These are phyloP conservation scores for Pachymerium ferrugineum DNA, from an alignment of 2,888 invertebrate species.

Conservation along the genomic window DNA sequence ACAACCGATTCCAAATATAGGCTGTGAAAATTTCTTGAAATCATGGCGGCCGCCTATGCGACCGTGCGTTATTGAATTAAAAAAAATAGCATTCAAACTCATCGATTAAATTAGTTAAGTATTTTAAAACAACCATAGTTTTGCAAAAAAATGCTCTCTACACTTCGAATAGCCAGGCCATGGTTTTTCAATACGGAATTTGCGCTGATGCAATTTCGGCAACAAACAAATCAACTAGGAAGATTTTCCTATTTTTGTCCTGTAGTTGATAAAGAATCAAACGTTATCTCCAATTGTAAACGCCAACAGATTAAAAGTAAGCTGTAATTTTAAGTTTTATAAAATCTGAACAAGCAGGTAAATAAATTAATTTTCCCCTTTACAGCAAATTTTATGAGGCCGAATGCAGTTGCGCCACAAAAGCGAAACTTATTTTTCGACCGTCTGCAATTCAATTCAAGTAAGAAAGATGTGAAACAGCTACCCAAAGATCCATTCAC, in stretches of 20 bases:
- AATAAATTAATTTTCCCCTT: not conserved
- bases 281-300: not conserved
- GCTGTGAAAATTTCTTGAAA: too few relatives aligned
- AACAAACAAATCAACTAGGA: not conserved
- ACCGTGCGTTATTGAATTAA: too few relatives aligned
- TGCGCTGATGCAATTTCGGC: not conserved
- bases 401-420: too few relatives aligned
- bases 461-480: not conserved
- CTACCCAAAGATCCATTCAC: not conserved
- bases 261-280: not conserved
- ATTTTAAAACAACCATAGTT: too few relatives aligned
- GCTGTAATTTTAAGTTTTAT: not conserved
- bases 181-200: not conserved
- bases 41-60: too few relatives aligned
- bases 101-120: too few relatives aligned
- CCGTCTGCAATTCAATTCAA: not conserved
- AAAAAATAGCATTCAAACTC: too few relatives aligned
- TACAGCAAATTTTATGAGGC: not conserved
- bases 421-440: not conserved
- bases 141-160: too few relatives aligned
- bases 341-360: too few relatives aligned
- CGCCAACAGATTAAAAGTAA: not conserved
- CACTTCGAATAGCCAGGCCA: too few relatives aligned
- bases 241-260: not conserved
- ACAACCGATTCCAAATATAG: too few relatives aligned